Conservation (phyloP, 30 jellyfish, hydroid and myxozoan genomes). For the Chrysaora quinquecirrha region DNA sequence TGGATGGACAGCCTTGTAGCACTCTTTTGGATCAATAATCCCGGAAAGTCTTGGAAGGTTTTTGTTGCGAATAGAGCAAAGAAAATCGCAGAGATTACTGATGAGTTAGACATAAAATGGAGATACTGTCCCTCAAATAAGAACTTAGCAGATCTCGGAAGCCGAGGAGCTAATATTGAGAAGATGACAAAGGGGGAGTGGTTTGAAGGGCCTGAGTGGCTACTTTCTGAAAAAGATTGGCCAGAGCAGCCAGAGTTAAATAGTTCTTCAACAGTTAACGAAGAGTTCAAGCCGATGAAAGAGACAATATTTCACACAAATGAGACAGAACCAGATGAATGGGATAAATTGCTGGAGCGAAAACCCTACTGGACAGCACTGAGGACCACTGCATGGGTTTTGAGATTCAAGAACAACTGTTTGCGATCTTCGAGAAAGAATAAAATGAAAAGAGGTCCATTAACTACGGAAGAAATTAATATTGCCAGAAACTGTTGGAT, state of each 20-base stretch:
- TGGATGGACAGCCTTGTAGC: conserved; percentile 72
- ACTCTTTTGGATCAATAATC: conserved; percentile 50
- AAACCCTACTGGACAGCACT: conserved; percentile 6
- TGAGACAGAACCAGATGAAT: conserved; percentile 10
- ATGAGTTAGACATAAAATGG: conserved; percentile 14
- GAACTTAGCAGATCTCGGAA: conserved; percentile 57
- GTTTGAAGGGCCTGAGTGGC: conserved; percentile 54
- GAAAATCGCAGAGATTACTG: conserved; percentile 23
- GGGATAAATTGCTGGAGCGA: conserved; percentile 5
- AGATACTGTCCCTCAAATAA: conserved; percentile 23
- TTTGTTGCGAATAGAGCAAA: conserved; percentile 37
- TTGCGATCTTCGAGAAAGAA: neutral
- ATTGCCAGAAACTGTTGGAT: conserved; percentile 38
- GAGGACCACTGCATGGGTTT: conserved; percentile 6
- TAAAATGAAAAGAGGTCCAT: conserved; percentile 19
- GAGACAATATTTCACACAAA: neutral
- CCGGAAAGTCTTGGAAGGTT: conserved; percentile 51
- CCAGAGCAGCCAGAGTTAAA: conserved; percentile 6
- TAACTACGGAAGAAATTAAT: conserved; percentile 39
- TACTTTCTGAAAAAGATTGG: conserved; percentile 3
- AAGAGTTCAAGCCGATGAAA: neutral
- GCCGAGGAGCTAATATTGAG: conserved; percentile 44
- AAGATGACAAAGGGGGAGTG: conserved; percentile 41
- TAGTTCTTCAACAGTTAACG: neutral
- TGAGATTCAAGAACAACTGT: conserved; percentile 14